Conservation (phyloP, 2,888 invertebrate genomes). For the Melinaea menophilus region DNA sequence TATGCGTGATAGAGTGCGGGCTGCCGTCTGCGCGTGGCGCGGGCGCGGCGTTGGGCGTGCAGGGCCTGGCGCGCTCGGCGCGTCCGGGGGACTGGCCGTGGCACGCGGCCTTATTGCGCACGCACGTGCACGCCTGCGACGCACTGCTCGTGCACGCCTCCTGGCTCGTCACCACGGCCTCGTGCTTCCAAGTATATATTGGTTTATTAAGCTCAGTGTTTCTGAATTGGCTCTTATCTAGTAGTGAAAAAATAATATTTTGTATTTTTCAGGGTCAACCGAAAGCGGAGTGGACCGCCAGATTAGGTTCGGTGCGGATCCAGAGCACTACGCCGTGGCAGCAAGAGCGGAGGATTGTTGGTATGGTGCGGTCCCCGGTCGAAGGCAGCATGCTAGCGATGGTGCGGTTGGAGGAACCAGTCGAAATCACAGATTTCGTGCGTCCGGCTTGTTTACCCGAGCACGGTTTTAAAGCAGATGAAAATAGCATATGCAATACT, state of each 20-base stretch:
- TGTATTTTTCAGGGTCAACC: slow-evolving; percentile 81
- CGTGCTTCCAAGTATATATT: slow-evolving; percentile 83
- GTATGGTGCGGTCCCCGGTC: slow-evolving; percentile 92
- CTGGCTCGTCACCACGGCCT: slow-evolving; percentile 92
- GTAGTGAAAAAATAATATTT: background rate
- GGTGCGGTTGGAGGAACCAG: slow-evolving; percentile 86
- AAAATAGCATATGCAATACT: slow-evolving; percentile 83
- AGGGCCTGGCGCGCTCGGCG: slow-evolving; percentile 83
- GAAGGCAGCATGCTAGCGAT: slow-evolving; percentile 92
- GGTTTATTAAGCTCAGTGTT: background rate
- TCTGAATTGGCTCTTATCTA: background rate
- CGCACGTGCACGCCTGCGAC: slow-evolving; percentile 92
- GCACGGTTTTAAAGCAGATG: slow-evolving; percentile 52
- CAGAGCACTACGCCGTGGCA: slow-evolving; percentile 92
- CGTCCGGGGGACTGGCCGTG: slow-evolving; percentile 95
- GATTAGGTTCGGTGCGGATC: slow-evolving; percentile 86
- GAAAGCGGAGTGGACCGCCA: slow-evolving; percentile 91
- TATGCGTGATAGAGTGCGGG: slow-evolving; percentile 80
- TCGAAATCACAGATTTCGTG: slow-evolving; percentile 88
- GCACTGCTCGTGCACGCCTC: slow-evolving; percentile 88
- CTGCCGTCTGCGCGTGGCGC: slow-evolving; percentile 79
- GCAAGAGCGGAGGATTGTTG: slow-evolving; percentile 88
- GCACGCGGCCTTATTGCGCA: slow-evolving; percentile 89
- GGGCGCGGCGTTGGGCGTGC: slow-evolving; percentile 64
- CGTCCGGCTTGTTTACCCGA: slow-evolving; percentile 89